phyloP scores from a whole-genome alignment of 2,888 invertebrate species.

The Podabrus alpinus region DNA sequence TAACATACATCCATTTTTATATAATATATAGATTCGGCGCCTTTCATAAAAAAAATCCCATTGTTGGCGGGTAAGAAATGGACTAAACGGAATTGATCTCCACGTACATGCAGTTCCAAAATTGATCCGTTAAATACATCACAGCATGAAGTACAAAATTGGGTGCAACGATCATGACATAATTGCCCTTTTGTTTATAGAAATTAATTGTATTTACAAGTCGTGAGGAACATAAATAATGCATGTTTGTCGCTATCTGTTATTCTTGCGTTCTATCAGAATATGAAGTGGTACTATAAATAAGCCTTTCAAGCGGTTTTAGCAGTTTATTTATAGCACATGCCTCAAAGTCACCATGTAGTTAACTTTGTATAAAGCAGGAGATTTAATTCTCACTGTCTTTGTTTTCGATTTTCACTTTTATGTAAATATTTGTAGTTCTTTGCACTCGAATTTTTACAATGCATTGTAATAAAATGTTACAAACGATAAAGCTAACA shows the following conservation, averaged over 20 bases:
- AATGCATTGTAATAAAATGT: not conserved
- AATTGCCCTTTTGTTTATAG: not conserved
- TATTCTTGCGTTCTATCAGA: not conserved
- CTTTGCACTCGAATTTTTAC: not conserved
- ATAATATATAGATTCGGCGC: no score
- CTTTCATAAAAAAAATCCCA: no score
- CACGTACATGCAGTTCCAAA: no score
- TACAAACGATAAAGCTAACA: not conserved
- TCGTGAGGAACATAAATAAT: not conserved
- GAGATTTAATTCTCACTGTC: not conserved
- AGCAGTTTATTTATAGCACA: constrained; percentile 4
- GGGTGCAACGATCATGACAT: not conserved
- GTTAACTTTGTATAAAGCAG: not conserved
- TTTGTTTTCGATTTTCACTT: not conserved
- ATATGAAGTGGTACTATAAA: constrained; percentile 3
- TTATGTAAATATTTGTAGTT: constrained; percentile 2
- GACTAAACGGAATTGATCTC: no score
- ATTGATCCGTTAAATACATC: not conserved
- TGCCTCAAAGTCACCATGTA: not conserved
- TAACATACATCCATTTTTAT: no score
- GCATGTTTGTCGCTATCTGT: not conserved
- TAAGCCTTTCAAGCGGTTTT: constrained; percentile 2
- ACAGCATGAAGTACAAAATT: not conserved
- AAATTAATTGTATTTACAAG: not conserved
- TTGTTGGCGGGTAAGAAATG: no score